These are phyloP conservation scores for Anoncus sp. DNA, from an alignment of 2,888 invertebrate genomes.

Conservation along the genomic window DNA sequence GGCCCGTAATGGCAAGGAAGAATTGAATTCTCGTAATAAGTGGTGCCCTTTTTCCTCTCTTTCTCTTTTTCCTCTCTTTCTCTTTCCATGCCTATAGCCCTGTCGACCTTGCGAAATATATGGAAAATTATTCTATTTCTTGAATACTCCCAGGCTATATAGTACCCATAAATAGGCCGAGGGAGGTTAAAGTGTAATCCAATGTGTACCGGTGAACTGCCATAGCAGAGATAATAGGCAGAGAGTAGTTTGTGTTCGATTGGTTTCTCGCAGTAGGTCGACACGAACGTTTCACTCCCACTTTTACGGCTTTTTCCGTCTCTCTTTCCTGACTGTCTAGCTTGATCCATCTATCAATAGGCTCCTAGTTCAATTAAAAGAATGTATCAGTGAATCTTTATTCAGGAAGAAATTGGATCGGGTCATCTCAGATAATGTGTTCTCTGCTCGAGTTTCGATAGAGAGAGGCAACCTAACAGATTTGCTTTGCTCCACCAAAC, in stretches of 20 bases:
- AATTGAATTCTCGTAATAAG: slow-evolving; percentile 40
- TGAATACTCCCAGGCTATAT: neutral
- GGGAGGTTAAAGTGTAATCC: slow-evolving; percentile 14
- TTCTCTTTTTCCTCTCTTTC: neutral
- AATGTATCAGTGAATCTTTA: too few species aligned
- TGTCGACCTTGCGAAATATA: slow-evolving; percentile 30
- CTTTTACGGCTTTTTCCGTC: slow-evolving; percentile 22
- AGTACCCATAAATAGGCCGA: slow-evolving; percentile 6
- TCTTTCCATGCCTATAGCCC: neutral
- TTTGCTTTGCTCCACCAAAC: too few species aligned
- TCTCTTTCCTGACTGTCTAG: neutral
- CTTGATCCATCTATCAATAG: neutral
- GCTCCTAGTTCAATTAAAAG: neutral
- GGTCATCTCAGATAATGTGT: too few species aligned
- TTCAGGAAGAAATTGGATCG: too few species aligned
- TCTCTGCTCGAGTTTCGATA: too few species aligned
- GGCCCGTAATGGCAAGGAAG: slow-evolving; percentile 47
- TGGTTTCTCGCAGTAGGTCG: slow-evolving; percentile 54
- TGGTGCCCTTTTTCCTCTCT: neutral
- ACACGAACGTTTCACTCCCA: slow-evolving; percentile 48
- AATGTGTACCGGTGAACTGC: slow-evolving; percentile 23
- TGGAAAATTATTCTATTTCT: slow-evolving; percentile 36
- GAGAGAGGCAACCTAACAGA: too few species aligned
- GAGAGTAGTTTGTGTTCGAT: slow-evolving; percentile 46
- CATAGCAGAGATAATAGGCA: slow-evolving; percentile 30